These are phyloP conservation scores for Calephelis perditalis DNA, from an alignment of 2,888 invertebrate species.

Conservation along the genomic window DNA sequence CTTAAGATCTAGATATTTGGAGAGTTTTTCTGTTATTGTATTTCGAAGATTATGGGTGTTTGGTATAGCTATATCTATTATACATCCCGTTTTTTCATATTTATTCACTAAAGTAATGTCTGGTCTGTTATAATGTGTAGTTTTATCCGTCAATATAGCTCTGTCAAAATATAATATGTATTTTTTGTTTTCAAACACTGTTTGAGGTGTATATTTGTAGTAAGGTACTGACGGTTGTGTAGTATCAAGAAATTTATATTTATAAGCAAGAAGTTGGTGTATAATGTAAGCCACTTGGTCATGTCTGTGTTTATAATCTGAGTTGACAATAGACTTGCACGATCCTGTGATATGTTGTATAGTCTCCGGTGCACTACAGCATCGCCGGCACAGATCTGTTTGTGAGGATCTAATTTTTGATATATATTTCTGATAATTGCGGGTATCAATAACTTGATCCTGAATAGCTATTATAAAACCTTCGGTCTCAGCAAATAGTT, in stretches of 20 bases:
- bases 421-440: neutral
- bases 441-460: neutral
- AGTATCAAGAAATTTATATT: constrained; percentile 15
- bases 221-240: constrained; percentile 11
- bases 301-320: constrained; percentile 27
- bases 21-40: too few relatives aligned
- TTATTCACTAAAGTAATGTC: too few relatives aligned
- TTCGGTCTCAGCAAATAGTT: neutral
- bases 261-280: constrained; percentile 22
- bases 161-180: too few relatives aligned
- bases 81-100: too few relatives aligned
- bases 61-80: too few relatives aligned
- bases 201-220: constrained; percentile 19
- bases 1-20: too few relatives aligned
- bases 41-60: too few relatives aligned
- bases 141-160: too few relatives aligned
- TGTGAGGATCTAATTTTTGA: neutral
- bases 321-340: constrained; percentile 24
- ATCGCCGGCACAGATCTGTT: neutral
- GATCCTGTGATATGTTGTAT: constrained; percentile 28
- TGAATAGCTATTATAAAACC: neutral
- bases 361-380: constrained; percentile 19
- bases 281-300: constrained; percentile 25
- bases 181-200: constrained; percentile 14
- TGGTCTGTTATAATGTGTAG: too few relatives aligned